Evolutionary conservation across 2,113 vertebrate species (phyloP), one percentile per base, ranked within the genome.

Genomic region (Gymnogyps californianus): DNA sequence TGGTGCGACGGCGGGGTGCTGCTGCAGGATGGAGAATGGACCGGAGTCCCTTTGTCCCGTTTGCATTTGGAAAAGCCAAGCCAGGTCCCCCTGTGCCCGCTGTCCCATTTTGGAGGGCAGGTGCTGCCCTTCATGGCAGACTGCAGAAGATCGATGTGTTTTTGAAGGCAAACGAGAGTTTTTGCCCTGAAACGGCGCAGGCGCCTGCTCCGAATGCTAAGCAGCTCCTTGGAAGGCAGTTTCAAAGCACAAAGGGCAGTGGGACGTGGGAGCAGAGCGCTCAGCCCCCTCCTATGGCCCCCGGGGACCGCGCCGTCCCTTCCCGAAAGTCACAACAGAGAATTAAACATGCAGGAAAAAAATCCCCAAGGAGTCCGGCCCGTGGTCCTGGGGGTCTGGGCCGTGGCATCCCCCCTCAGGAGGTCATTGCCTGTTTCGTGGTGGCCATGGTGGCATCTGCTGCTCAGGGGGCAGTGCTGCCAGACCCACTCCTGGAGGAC

Each of bases 131-230:
- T 94, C 74, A 71, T 75, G 72, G 74, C 70, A 82, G 65, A 9
- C 74, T 94, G 81, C 93, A 85, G 89, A 78, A 89, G 95, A 93
- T 91, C n/a, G 4, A 96, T 95, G 49, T 77, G 66, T 65, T 94
- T 96, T 96, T 91, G 95, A 97, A 97, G 84, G 90, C 44, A 95
- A 96, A 95, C 0, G 0, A 1, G 78, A 80, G 78, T 88, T 96
- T 96, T 94, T 96, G 93, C 87, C 93, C 91, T 96, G 87, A 70
- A 96, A 91, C 2, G 0, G 70, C 2, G 1, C 0, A 2, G 54
- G 19, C 0, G 0, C 82, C 96, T 96, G 96, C 78, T 96, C 87
- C 3, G 90, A 93, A 97, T 96, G 84, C 87, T 96, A 96, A 97
- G 70, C 71, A 95, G 84, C 93, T 96, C 87, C 78, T 95, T 76